Conservation (phyloP, 2,113 vertebrate genomes). For the Salminus brasiliensis region DNA sequence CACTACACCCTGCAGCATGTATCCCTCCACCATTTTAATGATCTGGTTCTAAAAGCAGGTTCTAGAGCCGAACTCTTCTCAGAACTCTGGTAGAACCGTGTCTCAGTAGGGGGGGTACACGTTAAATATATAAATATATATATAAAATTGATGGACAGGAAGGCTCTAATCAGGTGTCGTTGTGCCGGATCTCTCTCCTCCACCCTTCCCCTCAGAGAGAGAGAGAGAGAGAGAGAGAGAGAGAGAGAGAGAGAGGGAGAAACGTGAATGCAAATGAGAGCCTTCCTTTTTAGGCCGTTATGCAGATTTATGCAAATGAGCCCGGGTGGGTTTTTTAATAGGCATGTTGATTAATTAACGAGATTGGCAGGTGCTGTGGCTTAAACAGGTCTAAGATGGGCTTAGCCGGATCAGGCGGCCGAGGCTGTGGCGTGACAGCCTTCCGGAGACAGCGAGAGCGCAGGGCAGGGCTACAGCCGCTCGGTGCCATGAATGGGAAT, state of each 20-base stretch:
- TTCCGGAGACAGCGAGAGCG: background rate
- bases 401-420: background rate
- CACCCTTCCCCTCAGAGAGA: background rate
- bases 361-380: slow-evolving; percentile 37
- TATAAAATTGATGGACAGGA: slow-evolving; percentile 24
- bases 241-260: background rate
- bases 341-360: slow-evolving; percentile 45
- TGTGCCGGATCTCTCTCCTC: slow-evolving; percentile 17
- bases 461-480: background rate
- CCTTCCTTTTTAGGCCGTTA: slow-evolving; percentile 44
- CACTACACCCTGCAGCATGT: too few relatives aligned
- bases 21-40: too few relatives aligned
- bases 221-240: background rate
- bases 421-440: background rate
- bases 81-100: too few relatives aligned
- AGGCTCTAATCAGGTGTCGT: slow-evolving; percentile 32
- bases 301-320: slow-evolving; percentile 51
- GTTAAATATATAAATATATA: too few relatives aligned
- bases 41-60: too few relatives aligned
- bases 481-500: background rate
- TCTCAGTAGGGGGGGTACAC: too few relatives aligned
- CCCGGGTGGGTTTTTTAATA: background rate
- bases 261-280: slow-evolving; percentile 43
- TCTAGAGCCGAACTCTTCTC: too few relatives aligned
- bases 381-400: slow-evolving; percentile 6